A percentile compares a stretch with the other conserved stretches of the same genome.
Conservation (phyloP, 2,797 vertebrate genomes). For the Arnoldichthys spilopterus region DNA sequence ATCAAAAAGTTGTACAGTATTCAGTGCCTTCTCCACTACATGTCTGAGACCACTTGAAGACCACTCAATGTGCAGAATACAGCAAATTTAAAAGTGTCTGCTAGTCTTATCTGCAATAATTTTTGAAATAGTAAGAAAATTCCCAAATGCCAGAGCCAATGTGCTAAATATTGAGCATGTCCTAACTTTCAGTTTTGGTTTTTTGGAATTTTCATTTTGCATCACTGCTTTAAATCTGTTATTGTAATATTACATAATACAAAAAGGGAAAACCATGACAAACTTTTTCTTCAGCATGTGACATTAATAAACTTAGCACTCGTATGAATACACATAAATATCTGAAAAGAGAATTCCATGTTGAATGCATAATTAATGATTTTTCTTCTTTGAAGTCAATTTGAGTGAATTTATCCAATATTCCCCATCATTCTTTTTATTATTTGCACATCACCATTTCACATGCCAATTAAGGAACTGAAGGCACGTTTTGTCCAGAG, state of each 20-base stretch:
- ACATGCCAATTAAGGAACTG: background rate
- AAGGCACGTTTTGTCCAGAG: constrained; percentile 4
- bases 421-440: background rate
- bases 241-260: background rate
- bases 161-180: no score
- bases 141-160: no score
- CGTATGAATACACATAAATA: background rate
- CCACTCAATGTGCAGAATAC: no score
- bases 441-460: constrained; percentile 2
- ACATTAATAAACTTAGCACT: background rate
- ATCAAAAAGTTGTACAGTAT: no score
- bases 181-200: no score
- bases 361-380: background rate
- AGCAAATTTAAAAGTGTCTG: no score
- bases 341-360: background rate
- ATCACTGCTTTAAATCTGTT: background rate
- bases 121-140: no score
- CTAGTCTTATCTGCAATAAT: no score
- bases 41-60: no score
- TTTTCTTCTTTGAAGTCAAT: constrained; percentile 14
- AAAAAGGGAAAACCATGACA: background rate
- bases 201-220: no score
- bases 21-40: no score
- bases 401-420: constrained; percentile 26
- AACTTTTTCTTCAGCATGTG: background rate